These are phyloP conservation scores for Eristalinus sepulchralis DNA, from an alignment of 2,888 invertebrate genomes.

Conservation along the genomic window DNA sequence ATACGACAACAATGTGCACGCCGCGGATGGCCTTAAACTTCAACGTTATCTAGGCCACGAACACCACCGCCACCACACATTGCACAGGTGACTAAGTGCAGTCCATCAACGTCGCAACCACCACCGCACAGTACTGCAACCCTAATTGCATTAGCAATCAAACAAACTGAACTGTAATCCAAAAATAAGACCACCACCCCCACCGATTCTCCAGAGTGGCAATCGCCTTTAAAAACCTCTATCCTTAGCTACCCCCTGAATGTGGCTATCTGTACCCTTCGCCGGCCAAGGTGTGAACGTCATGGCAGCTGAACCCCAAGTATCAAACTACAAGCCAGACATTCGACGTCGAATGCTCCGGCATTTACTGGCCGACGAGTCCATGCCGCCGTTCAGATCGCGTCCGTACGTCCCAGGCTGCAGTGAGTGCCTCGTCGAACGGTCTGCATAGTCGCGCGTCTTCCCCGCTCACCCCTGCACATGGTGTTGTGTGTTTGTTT, in stretches of 20 bases:
- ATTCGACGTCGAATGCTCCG: conserved; percentile 13
- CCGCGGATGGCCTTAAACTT: conserved; percentile 56
- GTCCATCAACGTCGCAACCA: neutral
- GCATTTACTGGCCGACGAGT: conserved; percentile 7
- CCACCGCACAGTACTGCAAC: conserved; percentile 29
- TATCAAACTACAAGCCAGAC: conserved; percentile 19
- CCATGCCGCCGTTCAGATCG: neutral
- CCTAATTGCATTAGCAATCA: conserved; percentile 65
- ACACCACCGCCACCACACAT: conserved; percentile 3
- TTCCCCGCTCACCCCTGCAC: neutral
- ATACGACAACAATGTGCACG: neutral
- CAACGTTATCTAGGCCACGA: conserved; percentile 55
- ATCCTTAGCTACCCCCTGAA: neutral
- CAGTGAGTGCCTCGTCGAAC: conserved; percentile 29
- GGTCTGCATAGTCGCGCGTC: conserved; percentile 12
- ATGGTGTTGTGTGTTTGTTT: conserved; percentile 12
- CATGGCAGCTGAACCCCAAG: conserved; percentile 4
- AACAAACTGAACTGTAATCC: conserved; percentile 26
- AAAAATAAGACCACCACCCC: conserved; percentile 25
- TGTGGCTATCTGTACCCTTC: neutral
- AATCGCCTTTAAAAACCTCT: conserved; percentile 6
- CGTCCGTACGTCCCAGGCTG: conserved; percentile 6
- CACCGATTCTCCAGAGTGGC: conserved; percentile 38
- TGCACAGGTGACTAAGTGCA: conserved; percentile 26
- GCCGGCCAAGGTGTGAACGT: conserved; percentile 27